Conservation (phyloP, 2,113 vertebrate genomes). For the Elgaria multicarinata region DNA sequence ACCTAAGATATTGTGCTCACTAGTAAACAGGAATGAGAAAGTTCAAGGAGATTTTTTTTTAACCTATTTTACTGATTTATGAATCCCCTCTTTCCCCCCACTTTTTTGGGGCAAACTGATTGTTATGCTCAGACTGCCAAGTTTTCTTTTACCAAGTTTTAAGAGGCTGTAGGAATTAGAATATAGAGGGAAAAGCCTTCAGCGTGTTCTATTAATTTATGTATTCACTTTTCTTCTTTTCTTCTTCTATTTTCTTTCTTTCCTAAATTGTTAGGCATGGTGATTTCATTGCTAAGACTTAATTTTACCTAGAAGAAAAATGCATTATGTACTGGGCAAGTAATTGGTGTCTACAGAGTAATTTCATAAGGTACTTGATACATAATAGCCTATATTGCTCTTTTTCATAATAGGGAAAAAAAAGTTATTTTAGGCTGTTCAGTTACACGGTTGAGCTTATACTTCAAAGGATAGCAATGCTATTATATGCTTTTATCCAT, state of each 20-base stretch:
- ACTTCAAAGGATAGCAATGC: constrained; percentile 34
- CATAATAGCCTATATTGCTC: constrained; percentile 51
- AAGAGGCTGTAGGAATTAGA: constrained; percentile 17
- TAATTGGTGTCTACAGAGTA: constrained; percentile 66
- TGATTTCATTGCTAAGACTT: constrained; percentile 67
- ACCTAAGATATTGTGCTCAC: constrained; percentile 27
- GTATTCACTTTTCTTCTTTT: constrained; percentile 28
- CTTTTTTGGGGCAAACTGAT: not conserved
- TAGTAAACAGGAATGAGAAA: constrained; percentile 44
- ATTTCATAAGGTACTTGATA: constrained; percentile 66
- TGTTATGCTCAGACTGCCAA: constrained; percentile 16
- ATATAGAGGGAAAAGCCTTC: constrained; percentile 46
- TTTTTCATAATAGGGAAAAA: constrained; percentile 54
- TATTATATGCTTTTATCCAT: constrained; percentile 35
- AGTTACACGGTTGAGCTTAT: constrained; percentile 37
- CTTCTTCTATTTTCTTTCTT: constrained; percentile 58
- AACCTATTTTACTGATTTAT: constrained; percentile 56
- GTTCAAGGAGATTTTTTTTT: constrained; percentile 38
- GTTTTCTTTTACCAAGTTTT: constrained; percentile 24
- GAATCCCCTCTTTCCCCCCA: constrained; percentile 1
- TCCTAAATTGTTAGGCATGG: constrained; percentile 55
- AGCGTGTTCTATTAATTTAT: constrained; percentile 49
- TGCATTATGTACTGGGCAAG: constrained; percentile 60
- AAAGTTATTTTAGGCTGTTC: constrained; percentile 52
- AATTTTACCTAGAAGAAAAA: constrained; percentile 71